phyloP scores from a whole-genome alignment of 2,797 vertebrate species.

The Falco novaeseelandiae region DNA sequence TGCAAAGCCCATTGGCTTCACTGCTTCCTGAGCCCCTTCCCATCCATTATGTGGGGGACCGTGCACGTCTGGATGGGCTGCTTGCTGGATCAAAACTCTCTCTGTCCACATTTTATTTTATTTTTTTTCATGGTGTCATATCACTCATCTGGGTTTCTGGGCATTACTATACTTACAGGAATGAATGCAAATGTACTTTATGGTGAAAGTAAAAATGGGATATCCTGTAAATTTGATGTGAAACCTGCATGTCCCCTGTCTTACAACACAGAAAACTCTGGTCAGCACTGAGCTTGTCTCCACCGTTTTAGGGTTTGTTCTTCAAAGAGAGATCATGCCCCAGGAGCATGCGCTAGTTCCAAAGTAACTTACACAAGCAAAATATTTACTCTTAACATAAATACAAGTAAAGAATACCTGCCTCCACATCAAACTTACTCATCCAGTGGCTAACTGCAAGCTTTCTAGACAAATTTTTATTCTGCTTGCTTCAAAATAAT shows the following conservation, averaged over 20 bases:
- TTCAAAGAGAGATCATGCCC: not conserved
- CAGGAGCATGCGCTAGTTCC: not conserved
- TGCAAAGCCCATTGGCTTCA: not conserved
- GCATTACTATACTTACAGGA: not conserved
- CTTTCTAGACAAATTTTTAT: not conserved
- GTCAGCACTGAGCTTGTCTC: not conserved
- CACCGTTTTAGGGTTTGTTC: not conserved
- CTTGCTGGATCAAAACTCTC: not conserved
- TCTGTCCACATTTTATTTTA: not conserved
- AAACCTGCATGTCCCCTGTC: not conserved
- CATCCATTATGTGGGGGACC: rapidly evolving
- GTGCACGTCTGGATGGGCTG: not conserved
- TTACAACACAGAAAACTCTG: not conserved
- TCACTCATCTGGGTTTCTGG: not conserved
- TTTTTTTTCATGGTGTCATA: rapidly evolving
- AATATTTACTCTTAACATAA: not conserved
- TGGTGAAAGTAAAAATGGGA: not conserved
- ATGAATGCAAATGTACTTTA: rapidly evolving
- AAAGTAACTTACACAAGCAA: not conserved
- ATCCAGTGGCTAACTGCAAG: not conserved
- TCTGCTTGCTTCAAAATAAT: not conserved
- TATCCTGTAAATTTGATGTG: not conserved
- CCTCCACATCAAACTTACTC: not conserved
- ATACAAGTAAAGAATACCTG: not conserved
- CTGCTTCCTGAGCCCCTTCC: constrained; percentile 2